A percentile compares a stretch with the other conserved stretches of the same genome.
These are phyloP conservation scores for Anoplolepis gracilipes DNA, from an alignment of 1,140 invertebrate species.

Conservation along the genomic window DNA sequence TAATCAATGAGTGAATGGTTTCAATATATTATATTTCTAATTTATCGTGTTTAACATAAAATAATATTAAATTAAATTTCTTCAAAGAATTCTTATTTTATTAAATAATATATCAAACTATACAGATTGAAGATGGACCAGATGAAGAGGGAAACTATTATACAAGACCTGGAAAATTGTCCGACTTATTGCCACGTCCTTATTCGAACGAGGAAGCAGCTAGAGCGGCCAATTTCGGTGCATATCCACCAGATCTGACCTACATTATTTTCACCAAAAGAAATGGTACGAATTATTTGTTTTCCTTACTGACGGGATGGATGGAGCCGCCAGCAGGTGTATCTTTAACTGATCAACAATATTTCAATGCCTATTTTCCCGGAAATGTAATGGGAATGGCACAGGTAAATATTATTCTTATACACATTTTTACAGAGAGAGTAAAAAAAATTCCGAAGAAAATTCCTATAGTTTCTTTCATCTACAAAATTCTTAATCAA, in stretches of 20 bases:
- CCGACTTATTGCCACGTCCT: conserved; percentile 94
- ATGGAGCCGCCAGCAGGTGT: conserved; percentile 96
- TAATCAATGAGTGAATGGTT: not conserved
- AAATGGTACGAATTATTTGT: conserved; percentile 96
- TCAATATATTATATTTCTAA: not conserved
- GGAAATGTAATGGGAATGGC: conserved; percentile 98
- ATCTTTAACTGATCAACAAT: conserved; percentile 93
- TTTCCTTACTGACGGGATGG: conserved; percentile 97
- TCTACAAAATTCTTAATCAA: not conserved
- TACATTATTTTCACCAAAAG: conserved; percentile 94
- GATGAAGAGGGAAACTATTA: conserved; percentile 96
- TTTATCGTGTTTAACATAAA: not conserved
- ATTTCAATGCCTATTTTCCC: conserved; percentile 98
- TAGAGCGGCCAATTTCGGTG: conserved; percentile 96
- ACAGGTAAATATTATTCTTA: conserved; percentile 86
- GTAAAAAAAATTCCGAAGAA: too few relatives aligned
- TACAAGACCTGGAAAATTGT: conserved; percentile 95
- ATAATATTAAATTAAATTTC: not conserved
- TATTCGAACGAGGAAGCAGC: conserved; percentile 96
- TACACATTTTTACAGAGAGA: not conserved
- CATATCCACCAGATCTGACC: conserved; percentile 97
- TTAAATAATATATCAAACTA: not conserved
- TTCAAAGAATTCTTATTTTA: not conserved
- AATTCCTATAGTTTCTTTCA: not conserved
- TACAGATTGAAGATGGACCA: conserved; percentile 95